Base-by-base conservation (phyloP, 2,888 invertebrate species). In the Drosophila multiciliata region DNA sequence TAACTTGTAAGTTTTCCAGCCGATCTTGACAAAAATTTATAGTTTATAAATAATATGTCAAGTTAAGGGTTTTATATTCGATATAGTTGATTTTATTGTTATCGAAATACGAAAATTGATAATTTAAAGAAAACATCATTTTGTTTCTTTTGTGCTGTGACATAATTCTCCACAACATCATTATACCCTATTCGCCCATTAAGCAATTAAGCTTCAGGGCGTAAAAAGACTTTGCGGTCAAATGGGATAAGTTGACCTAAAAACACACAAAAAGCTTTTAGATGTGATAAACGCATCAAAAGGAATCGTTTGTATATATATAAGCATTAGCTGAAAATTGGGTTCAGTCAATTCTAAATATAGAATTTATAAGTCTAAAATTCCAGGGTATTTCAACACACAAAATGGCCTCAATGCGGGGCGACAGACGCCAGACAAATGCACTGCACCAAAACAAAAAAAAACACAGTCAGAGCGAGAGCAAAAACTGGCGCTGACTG, bases 381-480 rank as follows among this genome's bases (percentile, higher is more conserved):
- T 36, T 64, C 62, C 64, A 76, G 78, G 77, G 81, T 78, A 78
- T 71, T 62, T 35, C 26, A 40, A 63, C 67, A 63, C 63, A 61
- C 57, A 78, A 78, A 77, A 78, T 89, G 89, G 64, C 87, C 79
- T 77, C 75, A 84, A 81, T 87, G 53, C 78, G 61, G 42, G 45
- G 35, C 66, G 59, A 72, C 67, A 70, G 82, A 73, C 71, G 73
- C 72, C 90, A 90, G 73, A 88, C 89, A 90, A 90, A 85, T 90
- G 87, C 90, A 90, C 75, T 90, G 89, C 80, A 88, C 86, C 83
- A 3, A n/a, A 40, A n/a, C 8, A 82, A 79, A 90, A 90, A 67
- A 83, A 79, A 88, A 88, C 76, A 73, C 67, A 60, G 29, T 52
- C 38, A n/a, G 5, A 32, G 32, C 32, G 12, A 15, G 4, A 23